These are phyloP conservation scores for Hemitrygon akajei DNA, from an alignment of 2,797 vertebrate species.

Conservation along the genomic window DNA sequence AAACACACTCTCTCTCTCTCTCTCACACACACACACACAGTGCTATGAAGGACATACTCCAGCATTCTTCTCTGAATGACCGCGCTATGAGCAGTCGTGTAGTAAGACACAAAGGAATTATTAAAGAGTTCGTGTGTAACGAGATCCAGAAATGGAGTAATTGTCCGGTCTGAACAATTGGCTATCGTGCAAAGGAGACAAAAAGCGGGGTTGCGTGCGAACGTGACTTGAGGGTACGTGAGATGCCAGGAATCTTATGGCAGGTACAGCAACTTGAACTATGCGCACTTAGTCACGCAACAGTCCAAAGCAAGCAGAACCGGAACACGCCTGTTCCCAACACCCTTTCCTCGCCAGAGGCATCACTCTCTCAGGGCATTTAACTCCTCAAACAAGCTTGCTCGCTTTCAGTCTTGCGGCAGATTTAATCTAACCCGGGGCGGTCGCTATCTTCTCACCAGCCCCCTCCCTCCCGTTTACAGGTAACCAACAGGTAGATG, in stretches of 20 bases:
- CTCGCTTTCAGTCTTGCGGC: background rate
- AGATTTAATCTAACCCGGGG: no score
- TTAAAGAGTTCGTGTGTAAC: slow-evolving; percentile 7
- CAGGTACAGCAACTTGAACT: slow-evolving; percentile 23
- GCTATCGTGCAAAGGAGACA: background rate
- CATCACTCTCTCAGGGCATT: background rate
- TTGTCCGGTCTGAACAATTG: slow-evolving; percentile 23
- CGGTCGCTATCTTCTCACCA: background rate
- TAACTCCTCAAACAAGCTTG: background rate
- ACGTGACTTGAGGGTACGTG: slow-evolving; percentile 7
- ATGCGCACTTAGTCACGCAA: slow-evolving; percentile 24
- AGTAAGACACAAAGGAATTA: background rate
- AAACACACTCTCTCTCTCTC: no score
- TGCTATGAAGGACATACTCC: background rate
- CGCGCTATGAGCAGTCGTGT: background rate
- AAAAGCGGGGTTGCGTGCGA: slow-evolving; percentile 24
- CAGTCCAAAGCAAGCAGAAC: background rate
- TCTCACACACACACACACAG: background rate
- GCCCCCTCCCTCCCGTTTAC: background rate
- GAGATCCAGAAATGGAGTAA: background rate
- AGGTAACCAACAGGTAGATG: background rate
- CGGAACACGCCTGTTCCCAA: background rate
- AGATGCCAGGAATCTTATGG: slow-evolving; percentile 29
- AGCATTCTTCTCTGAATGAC: background rate
- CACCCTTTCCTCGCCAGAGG: slow-evolving; percentile 11